A percentile compares a stretch with the other conserved stretches of the same genome.
phyloP scores from a whole-genome alignment of 2,797 vertebrate species.

The Hemibagrus guttatus region DNA sequence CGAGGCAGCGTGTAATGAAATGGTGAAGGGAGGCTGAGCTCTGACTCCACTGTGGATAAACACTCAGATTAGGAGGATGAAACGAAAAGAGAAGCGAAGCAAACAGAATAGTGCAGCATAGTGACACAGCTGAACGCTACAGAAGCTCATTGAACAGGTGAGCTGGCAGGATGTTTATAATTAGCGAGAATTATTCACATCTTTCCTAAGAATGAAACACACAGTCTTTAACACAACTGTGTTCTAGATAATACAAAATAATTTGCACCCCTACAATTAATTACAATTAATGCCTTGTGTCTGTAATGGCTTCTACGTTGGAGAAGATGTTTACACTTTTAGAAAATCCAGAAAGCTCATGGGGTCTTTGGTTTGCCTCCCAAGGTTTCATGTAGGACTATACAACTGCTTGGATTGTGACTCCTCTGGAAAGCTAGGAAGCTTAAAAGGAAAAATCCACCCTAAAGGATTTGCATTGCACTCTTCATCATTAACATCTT shows the following conservation, averaged over 20 bases:
- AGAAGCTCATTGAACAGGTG: neutral
- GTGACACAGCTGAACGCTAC: neutral
- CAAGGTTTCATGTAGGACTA: neutral
- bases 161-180: neutral
- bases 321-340: neutral
- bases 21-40: slow-evolving; percentile 26
- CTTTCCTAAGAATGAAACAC: neutral
- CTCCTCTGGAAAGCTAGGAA: neutral
- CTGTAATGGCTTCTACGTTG: neutral
- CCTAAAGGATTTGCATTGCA: neutral
- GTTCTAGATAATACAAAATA: neutral
- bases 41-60: slow-evolving; percentile 29
- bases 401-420: neutral
- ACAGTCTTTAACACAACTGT: neutral
- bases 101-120: neutral
- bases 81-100: neutral
- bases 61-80: neutral
- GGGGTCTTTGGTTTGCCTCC: neutral
- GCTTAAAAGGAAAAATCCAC: neutral
- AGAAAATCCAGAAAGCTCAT: neutral
- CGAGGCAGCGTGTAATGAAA: slow-evolving; percentile 37
- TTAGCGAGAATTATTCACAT: neutral
- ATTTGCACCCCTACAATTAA: neutral
- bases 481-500: neutral
- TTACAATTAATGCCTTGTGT: neutral